Base-by-base conservation (phyloP, 2,888 invertebrate genomes). In the Itoplectis maculator region DNA sequence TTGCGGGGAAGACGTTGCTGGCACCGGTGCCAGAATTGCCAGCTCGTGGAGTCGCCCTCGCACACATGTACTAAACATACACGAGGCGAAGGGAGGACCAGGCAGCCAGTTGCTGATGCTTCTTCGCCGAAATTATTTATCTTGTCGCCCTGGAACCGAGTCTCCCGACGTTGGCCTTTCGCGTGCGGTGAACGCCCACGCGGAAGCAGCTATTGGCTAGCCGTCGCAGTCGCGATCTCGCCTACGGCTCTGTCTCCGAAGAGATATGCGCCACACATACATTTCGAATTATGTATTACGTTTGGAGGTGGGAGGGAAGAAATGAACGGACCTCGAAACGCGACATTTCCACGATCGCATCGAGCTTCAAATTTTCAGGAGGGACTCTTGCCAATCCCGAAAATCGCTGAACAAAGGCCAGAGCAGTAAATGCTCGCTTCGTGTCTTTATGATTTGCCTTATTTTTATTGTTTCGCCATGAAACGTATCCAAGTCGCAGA, bases 1-100 rank as follows among this genome's bases (percentile, higher is more conserved):
- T 77, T 83, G 83, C 75, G 76, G 84, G 78, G 77, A 78, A 79
- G 83, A 63, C 78, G 85, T 88, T 89, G n/a, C n/a, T n/a, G 88
- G 90, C 89, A 88, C 69, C 76, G 70, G 51, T 85, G 88, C 88
- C 89, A 89, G 88, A 86, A 86, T 84, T 82, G 42, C 59, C 42
- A 79, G 75, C 68, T 75, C 73, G 76, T 56, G 13, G 23, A n/a
- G n/a, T n/a, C n/a, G 23, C 56, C 2, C n/a, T 35, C 37, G 37
- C 61, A 40, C 59, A 35, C 59, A 66, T 68, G 72, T 61, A 59
- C 59, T 29, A 56, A 23, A 69, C 54, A 37, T 15, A 61, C 9
- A 54, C 18, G 7, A 15, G 51, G 20, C 18, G 47, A 70, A n/a
- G n/a, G n/a, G n/a, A n/a, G n/a, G 42, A 35, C 45, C 45, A 29